A percentile compares a stretch with the other conserved stretches of the same genome.
Conservation (phyloP, 2,888 invertebrate genomes). For the Watsonalla binaria region DNA sequence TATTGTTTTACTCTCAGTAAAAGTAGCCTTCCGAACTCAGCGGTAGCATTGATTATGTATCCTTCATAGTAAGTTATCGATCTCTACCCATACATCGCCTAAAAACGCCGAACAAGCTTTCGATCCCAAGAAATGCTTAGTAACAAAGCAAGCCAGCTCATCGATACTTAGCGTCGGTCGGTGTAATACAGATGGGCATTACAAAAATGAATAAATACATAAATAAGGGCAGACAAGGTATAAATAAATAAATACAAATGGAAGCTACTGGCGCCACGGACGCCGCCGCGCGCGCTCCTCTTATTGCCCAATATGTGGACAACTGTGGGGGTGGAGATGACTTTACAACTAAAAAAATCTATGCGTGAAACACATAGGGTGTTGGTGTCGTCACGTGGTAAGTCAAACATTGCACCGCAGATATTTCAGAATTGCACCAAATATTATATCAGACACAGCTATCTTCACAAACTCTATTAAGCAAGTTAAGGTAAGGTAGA, state of each 20-base stretch:
- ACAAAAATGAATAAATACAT: slow-evolving; percentile 69
- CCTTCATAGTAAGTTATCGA: too few species aligned
- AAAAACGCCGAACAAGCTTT: neutral
- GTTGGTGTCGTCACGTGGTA: neutral
- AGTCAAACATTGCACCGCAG: too few species aligned
- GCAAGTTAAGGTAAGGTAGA: too few species aligned
- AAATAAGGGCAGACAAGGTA: slow-evolving; percentile 66
- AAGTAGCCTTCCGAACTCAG: too few species aligned
- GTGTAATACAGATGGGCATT: slow-evolving; percentile 19
- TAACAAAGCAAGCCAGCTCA: neutral
- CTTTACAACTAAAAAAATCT: neutral
- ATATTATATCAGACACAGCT: too few species aligned
- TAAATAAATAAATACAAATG: slow-evolving; percentile 75
- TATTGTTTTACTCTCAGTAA: too few species aligned
- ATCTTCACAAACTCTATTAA: too few species aligned
- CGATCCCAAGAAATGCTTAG: neutral
- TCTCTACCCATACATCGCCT: neutral
- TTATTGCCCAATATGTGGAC: slow-evolving; percentile 61
- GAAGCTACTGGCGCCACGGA: slow-evolving; percentile 75
- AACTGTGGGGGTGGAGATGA: slow-evolving; percentile 33
- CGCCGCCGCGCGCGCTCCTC: slow-evolving; percentile 60
- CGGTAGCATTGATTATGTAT: too few species aligned
- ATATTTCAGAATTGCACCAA: too few species aligned
- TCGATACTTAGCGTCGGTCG: neutral
- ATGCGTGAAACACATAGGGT: neutral